Conservation (phyloP, 2,113 vertebrate species). For the Willisornis vidua region DNA sequence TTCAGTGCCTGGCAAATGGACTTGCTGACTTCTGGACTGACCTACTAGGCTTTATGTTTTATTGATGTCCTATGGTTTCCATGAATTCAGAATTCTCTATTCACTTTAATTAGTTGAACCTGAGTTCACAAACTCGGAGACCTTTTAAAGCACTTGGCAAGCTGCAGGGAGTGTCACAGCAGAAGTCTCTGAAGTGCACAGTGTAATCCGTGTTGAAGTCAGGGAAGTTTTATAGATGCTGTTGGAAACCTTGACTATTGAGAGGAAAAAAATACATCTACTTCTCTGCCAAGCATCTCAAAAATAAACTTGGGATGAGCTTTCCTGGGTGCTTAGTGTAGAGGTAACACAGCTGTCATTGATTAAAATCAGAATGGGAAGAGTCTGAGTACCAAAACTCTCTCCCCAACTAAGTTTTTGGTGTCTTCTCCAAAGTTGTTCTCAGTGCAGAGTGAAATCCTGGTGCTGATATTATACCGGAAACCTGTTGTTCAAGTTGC, state of each 20-base stretch:
- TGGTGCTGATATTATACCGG: background rate
- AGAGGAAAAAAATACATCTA: background rate
- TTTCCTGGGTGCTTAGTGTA: background rate
- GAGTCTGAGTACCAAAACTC: background rate
- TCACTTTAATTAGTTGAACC: constrained; percentile 46
- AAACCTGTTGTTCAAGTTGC: background rate
- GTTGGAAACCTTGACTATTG: background rate
- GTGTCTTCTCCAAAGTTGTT: background rate
- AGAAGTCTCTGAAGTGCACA: background rate
- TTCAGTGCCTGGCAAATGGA: background rate
- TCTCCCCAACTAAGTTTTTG: background rate
- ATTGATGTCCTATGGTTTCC: constrained; percentile 10
- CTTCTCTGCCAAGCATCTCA: background rate
- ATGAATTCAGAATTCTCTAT: constrained; percentile 19
- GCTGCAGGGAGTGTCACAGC: background rate
- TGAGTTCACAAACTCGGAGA: constrained; percentile 2
- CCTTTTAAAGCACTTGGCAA: constrained; percentile 33
- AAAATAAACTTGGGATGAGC: background rate
- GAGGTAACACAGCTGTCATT: background rate
- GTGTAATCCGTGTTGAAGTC: background rate
- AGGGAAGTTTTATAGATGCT: background rate
- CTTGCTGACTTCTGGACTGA: constrained; percentile 26
- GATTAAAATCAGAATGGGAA: background rate
- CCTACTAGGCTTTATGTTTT: constrained; percentile 14
- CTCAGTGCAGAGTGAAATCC: background rate